Conservation (phyloP, 2,888 invertebrate species). For the Shargacucullia verbasci region DNA sequence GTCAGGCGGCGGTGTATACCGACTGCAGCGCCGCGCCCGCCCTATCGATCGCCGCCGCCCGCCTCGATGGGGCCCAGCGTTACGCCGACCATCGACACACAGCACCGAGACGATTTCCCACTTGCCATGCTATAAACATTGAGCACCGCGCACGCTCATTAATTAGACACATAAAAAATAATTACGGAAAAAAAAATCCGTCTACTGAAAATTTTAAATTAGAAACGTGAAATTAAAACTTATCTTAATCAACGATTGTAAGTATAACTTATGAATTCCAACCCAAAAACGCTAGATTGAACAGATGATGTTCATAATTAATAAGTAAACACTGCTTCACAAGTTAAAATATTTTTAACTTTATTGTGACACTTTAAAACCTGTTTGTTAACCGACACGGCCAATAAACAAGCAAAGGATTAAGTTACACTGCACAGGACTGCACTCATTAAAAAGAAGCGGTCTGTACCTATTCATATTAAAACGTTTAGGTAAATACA, state of each 20-base stretch:
- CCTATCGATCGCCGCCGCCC: slow-evolving; percentile 78
- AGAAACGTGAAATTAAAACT: not conserved
- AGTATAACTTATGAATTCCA: no score
- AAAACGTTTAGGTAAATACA: not conserved
- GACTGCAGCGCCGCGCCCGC: slow-evolving; percentile 82
- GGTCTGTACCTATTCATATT: slow-evolving; percentile 9
- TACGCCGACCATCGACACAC: slow-evolving; percentile 45
- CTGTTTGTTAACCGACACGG: slow-evolving; percentile 17
- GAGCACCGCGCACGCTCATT: slow-evolving; percentile 53
- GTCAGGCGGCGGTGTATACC: slow-evolving; percentile 65
- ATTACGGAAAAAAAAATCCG: slow-evolving; percentile 5
- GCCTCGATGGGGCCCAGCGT: slow-evolving; percentile 65
- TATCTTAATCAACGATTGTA: not conserved
- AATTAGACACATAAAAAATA: slow-evolving; percentile 49
- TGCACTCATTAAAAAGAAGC: slow-evolving; percentile 4
- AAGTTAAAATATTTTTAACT: no score
- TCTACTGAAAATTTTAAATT: no score
- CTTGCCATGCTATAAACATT: slow-evolving; percentile 54
- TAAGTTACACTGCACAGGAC: no score
- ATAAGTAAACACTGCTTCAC: no score
- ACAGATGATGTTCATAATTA: no score
- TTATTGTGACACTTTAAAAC: slow-evolving; percentile 7
- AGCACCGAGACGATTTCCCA: slow-evolving; percentile 54
- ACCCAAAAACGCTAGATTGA: no score
- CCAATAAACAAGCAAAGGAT: slow-evolving; percentile 13